phyloP scores from a whole-genome alignment of 1,140 invertebrate genomes.

The Leucophenga varia region DNA sequence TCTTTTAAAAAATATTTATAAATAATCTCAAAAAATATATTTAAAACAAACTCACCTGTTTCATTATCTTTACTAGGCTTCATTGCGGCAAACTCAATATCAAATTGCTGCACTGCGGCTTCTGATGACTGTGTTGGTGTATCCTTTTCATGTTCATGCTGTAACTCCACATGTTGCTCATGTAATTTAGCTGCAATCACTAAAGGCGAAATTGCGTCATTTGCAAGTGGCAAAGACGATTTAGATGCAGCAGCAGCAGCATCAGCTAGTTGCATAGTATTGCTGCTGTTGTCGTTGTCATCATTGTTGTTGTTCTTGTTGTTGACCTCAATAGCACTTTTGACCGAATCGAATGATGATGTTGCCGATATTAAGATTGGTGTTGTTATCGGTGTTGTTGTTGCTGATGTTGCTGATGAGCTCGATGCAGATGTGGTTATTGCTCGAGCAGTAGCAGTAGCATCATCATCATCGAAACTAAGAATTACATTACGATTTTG shows the following conservation, averaged over 20 bases:
- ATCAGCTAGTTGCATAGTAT: background rate
- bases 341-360: constrained; percentile 49
- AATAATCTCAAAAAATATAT: too few species aligned
- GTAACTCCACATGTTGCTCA: too few species aligned
- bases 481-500: too few species aligned
- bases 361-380: constrained; percentile 47
- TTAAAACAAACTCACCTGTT: constrained; percentile 34
- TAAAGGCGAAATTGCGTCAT: too few species aligned
- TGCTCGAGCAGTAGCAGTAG: too few species aligned
- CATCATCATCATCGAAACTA: too few species aligned
- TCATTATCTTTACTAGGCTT: constrained; percentile 36
- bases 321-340: constrained; percentile 49
- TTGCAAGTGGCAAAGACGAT: too few species aligned
- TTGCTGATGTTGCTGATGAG: constrained; percentile 18
- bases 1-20: too few species aligned
- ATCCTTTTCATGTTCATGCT: too few species aligned
- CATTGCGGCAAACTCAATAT: constrained; percentile 34
- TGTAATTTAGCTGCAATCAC: too few species aligned
- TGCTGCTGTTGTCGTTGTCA: constrained; percentile 13
- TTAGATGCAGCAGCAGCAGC: too few species aligned
- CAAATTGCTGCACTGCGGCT: constrained; percentile 4
- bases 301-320: constrained; percentile 24
- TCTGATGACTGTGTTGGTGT: constrained; percentile 4
- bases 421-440: background rate
- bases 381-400: constrained; percentile 34